Base-by-base conservation (phyloP, 1,140 invertebrate species). In the Nasonia longicornis region DNA sequence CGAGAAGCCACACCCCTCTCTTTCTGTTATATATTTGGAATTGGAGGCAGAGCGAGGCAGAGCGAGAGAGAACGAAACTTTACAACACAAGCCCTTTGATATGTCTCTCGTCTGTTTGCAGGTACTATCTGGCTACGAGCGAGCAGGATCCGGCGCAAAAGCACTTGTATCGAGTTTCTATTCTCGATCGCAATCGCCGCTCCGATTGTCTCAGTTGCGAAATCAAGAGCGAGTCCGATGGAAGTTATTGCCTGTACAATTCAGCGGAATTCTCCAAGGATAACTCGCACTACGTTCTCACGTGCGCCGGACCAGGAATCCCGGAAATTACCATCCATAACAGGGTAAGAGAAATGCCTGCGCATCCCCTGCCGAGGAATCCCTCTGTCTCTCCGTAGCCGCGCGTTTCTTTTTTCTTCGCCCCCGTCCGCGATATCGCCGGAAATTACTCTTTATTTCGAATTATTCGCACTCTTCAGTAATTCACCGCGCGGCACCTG, bases 271-370 rank as follows among this genome's bases (percentile, higher is more conserved):
- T 98, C 84, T 96, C 95, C 86, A 91, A 90, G 52, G 92, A 93
- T 73, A 93, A 92, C 52, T 92, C 93, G 0, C 92, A 94, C 86
- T 95, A 95, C 86, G 92, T 94, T 3, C 89, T 97, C 64, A 93
- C 93, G 70, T 98, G 97, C 86, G 92, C 89, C 45, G 95, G 95
- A n/a, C 95, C 95, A 0, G 92, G 92, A 82, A 93, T 95, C 58
- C 93, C 93, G 2, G 91, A 89, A 73, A 93, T 93, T 77, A 87
- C 89, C 88, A 83, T 91, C 89, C 84, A 92, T 92, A 84, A 87
- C 77, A 87, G 79, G 82, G 90, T 91, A 86, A 85, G 87, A 16
- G 58, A 63, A 45, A 79, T 72, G 42, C 7, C 48, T n/a, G 3
- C 52, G 1, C 12, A 12, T 22, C 63, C 26, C 10, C 26, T 11